Conservation (phyloP, 1,140 invertebrate species). For the Schmidtea mediterranea region DNA sequence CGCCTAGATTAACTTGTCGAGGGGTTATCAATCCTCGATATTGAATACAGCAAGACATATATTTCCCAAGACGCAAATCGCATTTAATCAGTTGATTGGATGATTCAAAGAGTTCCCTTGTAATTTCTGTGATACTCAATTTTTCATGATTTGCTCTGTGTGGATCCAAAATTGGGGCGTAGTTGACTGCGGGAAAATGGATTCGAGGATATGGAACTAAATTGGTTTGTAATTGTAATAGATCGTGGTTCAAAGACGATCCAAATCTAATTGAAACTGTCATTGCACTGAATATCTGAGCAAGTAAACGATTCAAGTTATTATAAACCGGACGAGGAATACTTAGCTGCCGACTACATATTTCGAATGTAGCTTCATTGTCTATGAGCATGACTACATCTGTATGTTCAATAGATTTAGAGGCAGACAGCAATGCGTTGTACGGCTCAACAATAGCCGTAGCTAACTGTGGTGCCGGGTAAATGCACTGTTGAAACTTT, state of each 20-base stretch:
- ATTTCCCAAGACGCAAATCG: constrained; percentile 58
- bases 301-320: constrained; percentile 39
- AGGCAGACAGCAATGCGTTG: constrained; percentile 14
- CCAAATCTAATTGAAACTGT: constrained; percentile 39
- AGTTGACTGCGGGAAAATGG: constrained; percentile 16
- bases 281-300: constrained; percentile 57
- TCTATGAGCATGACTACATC: constrained; percentile 15
- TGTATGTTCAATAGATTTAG: constrained; percentile 24
- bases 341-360: constrained; percentile 13
- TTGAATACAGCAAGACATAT: constrained; percentile 41
- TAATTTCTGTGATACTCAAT: constrained; percentile 44
- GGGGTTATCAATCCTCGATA: constrained; percentile 9
- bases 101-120: constrained; percentile 57
- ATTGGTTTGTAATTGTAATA: not conserved
- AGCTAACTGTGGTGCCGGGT: constrained; percentile 48
- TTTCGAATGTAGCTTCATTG: constrained; percentile 19
- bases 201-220: constrained; percentile 2
- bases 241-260: not conserved
- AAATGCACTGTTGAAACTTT: constrained; percentile 56
- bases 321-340: constrained; percentile 14
- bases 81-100: constrained; percentile 72
- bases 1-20: too few species aligned
- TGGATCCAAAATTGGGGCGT: constrained; percentile 20
- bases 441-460: constrained; percentile 22
- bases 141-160: constrained; percentile 27